These are phyloP conservation scores for Microcebus tavaratra DNA, from an alignment of 2,113 vertebrate species.

Conservation along the genomic window DNA sequence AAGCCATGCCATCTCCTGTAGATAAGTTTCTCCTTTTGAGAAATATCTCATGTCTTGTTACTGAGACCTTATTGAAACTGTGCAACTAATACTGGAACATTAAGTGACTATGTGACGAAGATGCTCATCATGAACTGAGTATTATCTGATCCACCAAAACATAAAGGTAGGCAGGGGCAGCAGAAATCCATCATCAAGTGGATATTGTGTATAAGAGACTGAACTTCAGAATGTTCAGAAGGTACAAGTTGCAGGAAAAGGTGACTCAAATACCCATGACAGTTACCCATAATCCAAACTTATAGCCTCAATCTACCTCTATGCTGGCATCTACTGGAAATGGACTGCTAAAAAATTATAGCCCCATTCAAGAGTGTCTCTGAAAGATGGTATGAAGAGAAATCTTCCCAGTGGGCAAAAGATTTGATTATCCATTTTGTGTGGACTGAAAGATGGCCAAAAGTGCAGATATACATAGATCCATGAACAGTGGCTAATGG, in stretches of 20 bases:
- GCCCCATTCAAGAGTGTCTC: neutral
- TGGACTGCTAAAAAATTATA: neutral
- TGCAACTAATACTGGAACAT: neutral
- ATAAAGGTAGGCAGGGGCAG: neutral
- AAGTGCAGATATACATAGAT: neutral
- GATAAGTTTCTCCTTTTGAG: neutral
- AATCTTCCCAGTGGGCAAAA: neutral
- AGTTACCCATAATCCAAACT: neutral
- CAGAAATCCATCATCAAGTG: neutral
- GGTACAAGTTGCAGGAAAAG: neutral
- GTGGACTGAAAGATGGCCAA: neutral
- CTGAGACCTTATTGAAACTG: neutral
- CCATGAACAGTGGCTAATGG: neutral
- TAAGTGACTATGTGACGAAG: neutral
- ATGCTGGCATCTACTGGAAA: neutral
- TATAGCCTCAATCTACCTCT: neutral
- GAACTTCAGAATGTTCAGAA: neutral
- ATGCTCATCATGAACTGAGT: neutral
- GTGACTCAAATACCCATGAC: neutral
- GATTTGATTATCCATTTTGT: neutral
- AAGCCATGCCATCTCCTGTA: neutral
- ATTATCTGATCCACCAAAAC: neutral
- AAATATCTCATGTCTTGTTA: neutral
- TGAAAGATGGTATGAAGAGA: neutral
- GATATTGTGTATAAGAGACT: neutral